Evolutionary conservation across 2,888 invertebrate species (phyloP), one percentile per base, ranked within the genome.

Genomic region (Drosophila monieri): DNA sequence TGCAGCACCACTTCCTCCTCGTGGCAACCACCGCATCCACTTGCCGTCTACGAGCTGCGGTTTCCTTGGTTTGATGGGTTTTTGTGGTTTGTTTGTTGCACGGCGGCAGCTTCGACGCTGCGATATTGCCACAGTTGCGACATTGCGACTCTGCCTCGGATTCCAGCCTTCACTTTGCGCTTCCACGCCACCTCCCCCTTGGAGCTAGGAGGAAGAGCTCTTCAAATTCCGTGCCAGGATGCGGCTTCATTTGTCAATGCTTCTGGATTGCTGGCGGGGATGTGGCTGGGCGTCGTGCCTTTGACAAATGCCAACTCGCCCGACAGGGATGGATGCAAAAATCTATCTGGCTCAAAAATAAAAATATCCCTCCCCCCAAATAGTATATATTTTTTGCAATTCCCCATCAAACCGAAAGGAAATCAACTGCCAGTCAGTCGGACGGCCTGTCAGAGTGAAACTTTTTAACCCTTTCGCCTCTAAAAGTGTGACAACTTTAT

Each of bases 351-450:
- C 62, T 39, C 72, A 81, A 76, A 80, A 78, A 80, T 83, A 85
- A 80, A 85, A 85, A 80, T 79, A 83, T 77, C 77, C 44, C 53
- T 35, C 43, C 52, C 52, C n/a, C 53, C 52, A 51, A 62, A 60
- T 58, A 60, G 21, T 43, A 21, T 43, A 10, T 21, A 15, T 41
- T 14, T 14, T 15, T 75, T 83, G 85, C 80, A 83, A 85, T 80
- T 80, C 71, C 15, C 32, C 53, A 54, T 66, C 65, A 69, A 81
- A 79, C 81, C 70, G 62, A 35, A 35, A 60, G 23, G 8, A 77
- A 80, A 77, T 85, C 80, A 85, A 73, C 86, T 85, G 80, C 75
- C 80, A 85, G 83, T 80, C 86, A 79, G 83, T 49, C 80, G 79
- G 83, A 85, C 86, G 77, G 83, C 49, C 75, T 80, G 80, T 68